Evolutionary conservation across 2,797 vertebrate species (phyloP), one percentile per base, ranked within the genome.

Genomic region (Argyrosomus regius): DNA sequence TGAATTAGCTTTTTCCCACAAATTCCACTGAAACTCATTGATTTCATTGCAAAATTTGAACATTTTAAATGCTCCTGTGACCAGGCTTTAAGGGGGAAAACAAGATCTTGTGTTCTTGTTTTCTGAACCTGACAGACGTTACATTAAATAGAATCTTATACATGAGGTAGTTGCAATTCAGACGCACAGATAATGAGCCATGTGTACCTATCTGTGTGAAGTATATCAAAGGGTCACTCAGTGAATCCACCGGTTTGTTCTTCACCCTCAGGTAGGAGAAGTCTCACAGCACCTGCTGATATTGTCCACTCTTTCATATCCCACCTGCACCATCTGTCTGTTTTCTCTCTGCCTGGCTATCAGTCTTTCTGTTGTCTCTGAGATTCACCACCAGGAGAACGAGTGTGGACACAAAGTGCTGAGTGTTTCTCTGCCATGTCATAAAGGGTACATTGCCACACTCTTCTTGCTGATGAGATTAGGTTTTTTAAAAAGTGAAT

Each of bases 341-440:
- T 72, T 46, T 71, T 35, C 60, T 67, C 22, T 74, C 66, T 22
- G 0, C 65, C 46, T 17, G 46, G 53, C 45, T 50, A 5, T 68
- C 43, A 10, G n/a, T 64, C 65, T 58, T 43, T 72, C 43, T 7
- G 35, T 49, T 3, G 3, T 76, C 74, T 72, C 63, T 59, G 68
- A 77, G 76, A 66, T 62, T 72, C 72, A 78, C 69, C 57, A 56
- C 60, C 45, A 28, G 67, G 50, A 72, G 62, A 75, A 17, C 52
- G 45, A 69, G 53, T 20, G 7, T 57, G 48, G 43, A 43, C 68
- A 69, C 73, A 79, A 54, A 78, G 74, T 78, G 65, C 61, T 50
- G 46, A 83, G 60, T 80, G 83, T 78, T 59, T 79, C 41, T 67
- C 70, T 77, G 73, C 86, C 85, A 81, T 57, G 69, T 63, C 65